Percentiles rank a stretch among this genome's conserved stretches.
These are phyloP conservation scores for Sciurus niger DNA, from an alignment of 2,113 vertebrate species.

Conservation along the genomic window DNA sequence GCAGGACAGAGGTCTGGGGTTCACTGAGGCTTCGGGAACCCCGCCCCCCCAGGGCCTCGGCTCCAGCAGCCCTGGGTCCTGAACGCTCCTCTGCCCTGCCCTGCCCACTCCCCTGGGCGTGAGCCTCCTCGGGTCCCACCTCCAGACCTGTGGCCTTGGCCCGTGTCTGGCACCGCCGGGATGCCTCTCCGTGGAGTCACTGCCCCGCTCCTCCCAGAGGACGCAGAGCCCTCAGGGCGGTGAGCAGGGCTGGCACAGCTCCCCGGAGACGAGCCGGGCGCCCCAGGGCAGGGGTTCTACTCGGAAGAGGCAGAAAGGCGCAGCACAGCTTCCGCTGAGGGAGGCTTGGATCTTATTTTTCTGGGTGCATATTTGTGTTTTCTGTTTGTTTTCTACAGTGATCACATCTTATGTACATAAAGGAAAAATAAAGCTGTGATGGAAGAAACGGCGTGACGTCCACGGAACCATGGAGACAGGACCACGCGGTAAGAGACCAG, in stretches of 20 bases:
- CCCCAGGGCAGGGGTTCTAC: accelerated
- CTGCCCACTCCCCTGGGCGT: accelerated
- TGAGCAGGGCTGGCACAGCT: no score
- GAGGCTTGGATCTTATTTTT: background rate
- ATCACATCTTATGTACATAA: background rate
- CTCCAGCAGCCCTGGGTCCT: background rate
- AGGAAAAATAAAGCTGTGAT: background rate
- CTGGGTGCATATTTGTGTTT: accelerated
- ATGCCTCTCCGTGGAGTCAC: no score
- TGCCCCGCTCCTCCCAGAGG: no score
- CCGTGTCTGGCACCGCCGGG: accelerated
- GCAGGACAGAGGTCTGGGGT: no score
- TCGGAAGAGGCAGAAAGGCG: accelerated
- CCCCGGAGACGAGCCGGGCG: background rate
- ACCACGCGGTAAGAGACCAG: background rate
- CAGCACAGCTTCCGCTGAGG: accelerated
- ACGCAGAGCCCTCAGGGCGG: background rate
- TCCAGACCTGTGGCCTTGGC: no score
- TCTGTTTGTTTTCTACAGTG: background rate
- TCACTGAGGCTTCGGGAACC: no score
- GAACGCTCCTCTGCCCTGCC: accelerated
- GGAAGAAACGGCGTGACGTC: background rate
- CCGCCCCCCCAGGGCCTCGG: background rate
- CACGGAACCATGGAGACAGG: accelerated
- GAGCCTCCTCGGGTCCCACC: background rate